Percentiles rank a stretch among this genome's conserved stretches.
These are phyloP conservation scores for Tenthredo scrophulariae DNA, from an alignment of 2,888 invertebrate genomes.

Conservation along the genomic window DNA sequence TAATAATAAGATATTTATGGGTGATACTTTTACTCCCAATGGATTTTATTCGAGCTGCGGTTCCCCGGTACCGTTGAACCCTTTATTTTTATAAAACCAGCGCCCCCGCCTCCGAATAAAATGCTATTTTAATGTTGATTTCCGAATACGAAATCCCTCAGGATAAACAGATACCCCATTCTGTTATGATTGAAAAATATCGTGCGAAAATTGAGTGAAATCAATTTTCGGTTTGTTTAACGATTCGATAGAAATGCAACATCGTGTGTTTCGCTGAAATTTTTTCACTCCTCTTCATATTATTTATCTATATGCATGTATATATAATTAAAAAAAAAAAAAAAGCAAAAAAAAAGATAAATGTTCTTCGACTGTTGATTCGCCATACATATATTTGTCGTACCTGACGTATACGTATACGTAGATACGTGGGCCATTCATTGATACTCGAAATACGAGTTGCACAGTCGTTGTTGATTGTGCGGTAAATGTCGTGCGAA, in stretches of 20 bases:
- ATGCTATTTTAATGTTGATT: background rate
- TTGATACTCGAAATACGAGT: conserved; percentile 15
- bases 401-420: no score
- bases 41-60: background rate
- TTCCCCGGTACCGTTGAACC: background rate
- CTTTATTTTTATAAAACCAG: background rate
- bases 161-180: background rate
- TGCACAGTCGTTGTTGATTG: conserved; percentile 5
- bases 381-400: background rate
- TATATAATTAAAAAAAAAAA: no score
- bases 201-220: no score
- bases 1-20: no score
- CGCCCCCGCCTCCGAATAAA: background rate
- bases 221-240: no score
- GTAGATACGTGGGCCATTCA: background rate
- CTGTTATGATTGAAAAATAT: no score
- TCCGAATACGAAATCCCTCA: background rate
- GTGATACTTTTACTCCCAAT: no score
- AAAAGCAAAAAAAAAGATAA: background rate
- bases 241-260: no score
- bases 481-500: background rate
- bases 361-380: background rate
- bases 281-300: background rate
- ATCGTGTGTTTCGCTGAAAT: background rate
- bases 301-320: no score